These are phyloP conservation scores for Blera fallax DNA, from an alignment of 2,888 invertebrate species.

Conservation along the genomic window DNA sequence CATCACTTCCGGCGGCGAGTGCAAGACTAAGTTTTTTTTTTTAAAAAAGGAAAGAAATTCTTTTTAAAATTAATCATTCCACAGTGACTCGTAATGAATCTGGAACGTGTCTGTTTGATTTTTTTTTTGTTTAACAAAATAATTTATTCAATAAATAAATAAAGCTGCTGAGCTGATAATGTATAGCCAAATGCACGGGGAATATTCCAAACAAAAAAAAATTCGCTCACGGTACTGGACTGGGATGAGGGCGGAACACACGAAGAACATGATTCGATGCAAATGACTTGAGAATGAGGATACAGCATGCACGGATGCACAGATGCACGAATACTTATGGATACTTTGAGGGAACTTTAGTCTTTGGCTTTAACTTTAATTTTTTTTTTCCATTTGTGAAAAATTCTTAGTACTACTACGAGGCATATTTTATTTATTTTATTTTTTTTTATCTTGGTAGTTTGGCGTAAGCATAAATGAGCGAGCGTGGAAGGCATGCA, in stretches of 20 bases:
- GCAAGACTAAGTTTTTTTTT: constrained; percentile 2
- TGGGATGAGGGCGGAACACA: not conserved
- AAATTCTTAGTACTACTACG: constrained; percentile 27
- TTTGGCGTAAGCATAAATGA: constrained; percentile 4
- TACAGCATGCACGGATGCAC: not conserved
- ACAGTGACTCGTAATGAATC: constrained; percentile 4
- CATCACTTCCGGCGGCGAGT: constrained; percentile 1
- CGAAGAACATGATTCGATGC: constrained; percentile 20
- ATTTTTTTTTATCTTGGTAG: not conserved
- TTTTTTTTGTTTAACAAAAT: constrained; percentile 20
- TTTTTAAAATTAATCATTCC: constrained; percentile 7
- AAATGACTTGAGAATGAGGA: constrained; percentile 2
- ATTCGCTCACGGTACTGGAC: constrained; percentile 4
- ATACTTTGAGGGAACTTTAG: constrained; percentile 18
- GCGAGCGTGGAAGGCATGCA: not conserved
- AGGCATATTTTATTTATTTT: constrained; percentile 40
- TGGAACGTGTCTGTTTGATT: constrained; percentile 54
- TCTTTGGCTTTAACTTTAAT: constrained; percentile 50
- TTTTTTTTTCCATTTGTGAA: constrained; percentile 7
- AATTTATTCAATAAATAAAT: constrained; percentile 55
- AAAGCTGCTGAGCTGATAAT: constrained; percentile 36
- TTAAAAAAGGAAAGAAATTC: not conserved
- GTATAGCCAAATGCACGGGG: constrained; percentile 10
- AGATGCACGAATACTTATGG: not conserved
- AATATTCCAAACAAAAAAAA: constrained; percentile 26